Base-by-base conservation (phyloP, 2,113 vertebrate genomes). In the Oriolus oriolus region DNA sequence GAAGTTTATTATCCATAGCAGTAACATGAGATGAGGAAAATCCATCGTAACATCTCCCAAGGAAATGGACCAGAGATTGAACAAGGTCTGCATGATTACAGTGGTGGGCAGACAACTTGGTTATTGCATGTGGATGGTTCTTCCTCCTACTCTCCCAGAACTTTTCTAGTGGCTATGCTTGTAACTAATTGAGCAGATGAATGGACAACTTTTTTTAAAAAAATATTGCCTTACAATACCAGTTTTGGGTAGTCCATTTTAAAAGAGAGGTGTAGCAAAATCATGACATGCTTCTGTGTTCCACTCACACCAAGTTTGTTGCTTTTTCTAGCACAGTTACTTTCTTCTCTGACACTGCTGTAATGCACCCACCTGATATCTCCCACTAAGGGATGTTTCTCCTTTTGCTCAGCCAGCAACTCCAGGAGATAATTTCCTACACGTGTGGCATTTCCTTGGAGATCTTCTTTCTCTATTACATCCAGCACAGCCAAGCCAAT, bases 401-500 rank as follows among this genome's bases (percentile, higher is more conserved):
- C 94, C 80, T 99, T 99, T 90, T 98, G 99, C 84, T 98, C 95
- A 39, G 98, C 96, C 94, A 99, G 97, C 85, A 99, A 82, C 45
- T 97, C 86, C 18, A 61, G 94, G 87, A 99, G 98, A 76, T 99
- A 98, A 57, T 95, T 96, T 42, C 99, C 99, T 63, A 99, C 99
- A 30, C 49, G 96, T 39, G 97, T 90, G 5, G 99, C 99, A 84
- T 99, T 99, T 41, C 97, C 98, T 97, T 98, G 98, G 53, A 99
- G 99, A 96, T 99, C 98, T 97, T 99, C 99, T 84, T 98, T 98
- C 96, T 98, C 98, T 90, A 99, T 99, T 91, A 99, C 86, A 9
- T 99, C 98, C 20, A 99, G 97, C 42, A 99, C 99, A 9, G 99
- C 99, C 96, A 99, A 89, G 8, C 99, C 99, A 91, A 99, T 98